Evolutionary conservation across 2,797 vertebrate genomes (phyloP).

Genomic region (Carcharodon carcharias): DNA sequence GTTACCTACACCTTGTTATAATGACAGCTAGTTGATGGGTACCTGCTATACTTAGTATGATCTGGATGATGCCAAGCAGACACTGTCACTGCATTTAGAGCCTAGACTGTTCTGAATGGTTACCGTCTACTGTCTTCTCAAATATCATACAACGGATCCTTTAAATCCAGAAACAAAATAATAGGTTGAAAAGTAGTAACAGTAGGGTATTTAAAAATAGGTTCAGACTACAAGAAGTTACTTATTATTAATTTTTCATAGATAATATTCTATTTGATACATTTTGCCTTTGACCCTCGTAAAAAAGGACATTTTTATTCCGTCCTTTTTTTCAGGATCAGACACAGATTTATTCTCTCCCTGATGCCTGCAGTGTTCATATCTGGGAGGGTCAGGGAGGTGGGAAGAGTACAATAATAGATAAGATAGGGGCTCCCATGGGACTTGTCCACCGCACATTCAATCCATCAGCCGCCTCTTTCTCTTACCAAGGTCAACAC

Average conservation of each 20-base stretch:
- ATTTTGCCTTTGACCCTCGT: slow-evolving; percentile 35
- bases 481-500: slow-evolving; percentile 88
- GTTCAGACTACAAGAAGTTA: background rate
- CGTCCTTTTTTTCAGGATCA: slow-evolving; percentile 55
- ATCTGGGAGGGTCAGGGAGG: slow-evolving; percentile 55
- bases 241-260: slow-evolving; percentile 10
- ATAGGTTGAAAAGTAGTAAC: background rate
- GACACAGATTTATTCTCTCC: slow-evolving; percentile 93
- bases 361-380: slow-evolving; percentile 46
- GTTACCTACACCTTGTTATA: slow-evolving; percentile 3
- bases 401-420: slow-evolving; percentile 83
- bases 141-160: background rate
- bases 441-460: slow-evolving; percentile 79
- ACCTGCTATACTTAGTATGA: slow-evolving; percentile 1
- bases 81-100: background rate
- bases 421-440: slow-evolving; percentile 77
- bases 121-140: background rate
- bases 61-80: slow-evolving; percentile 10
- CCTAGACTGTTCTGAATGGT: background rate
- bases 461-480: slow-evolving; percentile 85
- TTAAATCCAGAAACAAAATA: slow-evolving; percentile 7
- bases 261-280: slow-evolving; percentile 17
- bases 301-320: slow-evolving; percentile 37
- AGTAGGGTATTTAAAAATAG: background rate
- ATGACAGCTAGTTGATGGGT: slow-evolving; percentile 30